Conservation (phyloP, 1,140 invertebrate species). For the Aphelenchoides besseyi region DNA sequence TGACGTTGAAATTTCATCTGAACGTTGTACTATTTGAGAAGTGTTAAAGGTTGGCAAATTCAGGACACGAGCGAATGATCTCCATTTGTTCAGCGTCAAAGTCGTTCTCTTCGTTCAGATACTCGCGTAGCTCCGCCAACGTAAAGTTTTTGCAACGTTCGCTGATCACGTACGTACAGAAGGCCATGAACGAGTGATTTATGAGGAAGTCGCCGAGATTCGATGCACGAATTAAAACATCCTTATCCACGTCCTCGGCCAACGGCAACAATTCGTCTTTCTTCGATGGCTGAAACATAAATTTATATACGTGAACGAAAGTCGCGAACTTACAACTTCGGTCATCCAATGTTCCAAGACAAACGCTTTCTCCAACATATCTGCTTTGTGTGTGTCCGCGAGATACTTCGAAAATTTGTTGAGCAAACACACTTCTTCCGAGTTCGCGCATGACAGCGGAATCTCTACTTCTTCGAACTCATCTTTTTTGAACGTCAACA, state of each 20-base stretch:
- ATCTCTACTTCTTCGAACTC: not conserved
- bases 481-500: not conserved
- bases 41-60: slow-evolving; percentile 11
- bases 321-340: slow-evolving; percentile 1
- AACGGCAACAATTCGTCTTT: slow-evolving; percentile 3
- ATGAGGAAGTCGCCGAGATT: slow-evolving; percentile 16
- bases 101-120: slow-evolving; percentile 16
- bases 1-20: too few species aligned
- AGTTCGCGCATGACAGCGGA: not conserved
- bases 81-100: slow-evolving; percentile 10
- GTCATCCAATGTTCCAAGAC: slow-evolving; percentile 9
- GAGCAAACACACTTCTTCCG: not conserved
- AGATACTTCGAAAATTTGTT: slow-evolving; percentile 5
- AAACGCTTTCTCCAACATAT: not conserved
- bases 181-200: not conserved
- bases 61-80: slow-evolving; percentile 13
- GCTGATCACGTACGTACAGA: slow-evolving; percentile 17
- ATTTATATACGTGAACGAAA: not conserved
- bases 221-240: slow-evolving; percentile 1
- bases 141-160: slow-evolving; percentile 9
- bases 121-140: slow-evolving; percentile 13
- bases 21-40: too few species aligned
- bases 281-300: slow-evolving; percentile 16
- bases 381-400: not conserved
- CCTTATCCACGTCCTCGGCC: slow-evolving; percentile 5